Evolutionary conservation across 1,140 invertebrate species (phyloP).

Genomic region (Berghia stephanieae): DNA sequence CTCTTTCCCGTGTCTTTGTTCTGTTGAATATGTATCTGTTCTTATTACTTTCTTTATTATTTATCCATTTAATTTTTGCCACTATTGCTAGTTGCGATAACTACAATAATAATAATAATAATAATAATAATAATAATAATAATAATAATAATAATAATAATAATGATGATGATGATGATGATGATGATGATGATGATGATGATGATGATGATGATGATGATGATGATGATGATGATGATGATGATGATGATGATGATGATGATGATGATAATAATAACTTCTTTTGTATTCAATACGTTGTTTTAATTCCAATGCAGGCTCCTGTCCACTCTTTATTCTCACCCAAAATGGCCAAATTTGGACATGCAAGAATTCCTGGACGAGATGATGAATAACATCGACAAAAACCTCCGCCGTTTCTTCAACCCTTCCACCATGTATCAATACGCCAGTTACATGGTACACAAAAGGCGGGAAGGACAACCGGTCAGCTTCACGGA

Average conservation of each 20-base stretch:
- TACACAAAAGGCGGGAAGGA: constrained; percentile 63
- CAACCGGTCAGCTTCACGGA: constrained; percentile 70
- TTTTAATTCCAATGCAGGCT: constrained; percentile 52
- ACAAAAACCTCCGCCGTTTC: constrained; percentile 62
- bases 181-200: no score
- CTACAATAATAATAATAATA: no score
- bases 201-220: no score
- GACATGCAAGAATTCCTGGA: constrained; percentile 59
- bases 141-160: no score
- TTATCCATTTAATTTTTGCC: no score
- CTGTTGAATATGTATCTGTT: no score
- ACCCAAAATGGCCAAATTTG: constrained; percentile 62
- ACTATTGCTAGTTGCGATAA: no score
- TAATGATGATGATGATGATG: no score
- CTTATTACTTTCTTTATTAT: no score
- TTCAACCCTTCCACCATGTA: constrained; percentile 59
- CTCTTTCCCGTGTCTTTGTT: no score
- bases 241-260: not conserved
- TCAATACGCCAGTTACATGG: constrained; percentile 63
- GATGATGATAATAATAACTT: not conserved
- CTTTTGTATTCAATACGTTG: not conserved
- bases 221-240: no score
- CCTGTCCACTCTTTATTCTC: constrained; percentile 66
- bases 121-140: no score
- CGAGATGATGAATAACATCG: constrained; percentile 66